Evolutionary conservation across 2,888 invertebrate species (phyloP).

Genomic region (Orchesellides sinensis): DNA sequence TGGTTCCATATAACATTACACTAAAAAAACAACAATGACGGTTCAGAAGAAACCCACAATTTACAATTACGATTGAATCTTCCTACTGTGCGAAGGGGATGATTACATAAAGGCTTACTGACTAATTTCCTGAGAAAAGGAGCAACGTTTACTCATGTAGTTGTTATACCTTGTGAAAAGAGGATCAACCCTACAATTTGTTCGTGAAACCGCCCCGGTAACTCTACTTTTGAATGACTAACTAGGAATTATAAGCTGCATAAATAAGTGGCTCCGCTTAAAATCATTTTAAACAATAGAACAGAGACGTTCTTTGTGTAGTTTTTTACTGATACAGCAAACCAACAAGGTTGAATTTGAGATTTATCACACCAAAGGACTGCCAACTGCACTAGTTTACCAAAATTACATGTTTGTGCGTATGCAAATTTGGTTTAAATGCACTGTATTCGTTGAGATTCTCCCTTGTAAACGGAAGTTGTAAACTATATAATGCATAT

Average conservation of each 20-base stretch:
- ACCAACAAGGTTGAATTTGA: slow-evolving; percentile 10
- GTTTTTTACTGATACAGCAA: neutral
- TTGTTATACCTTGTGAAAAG: slow-evolving; percentile 20
- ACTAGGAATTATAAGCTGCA: slow-evolving; percentile 10
- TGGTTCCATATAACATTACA: neutral
- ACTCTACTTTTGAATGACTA: slow-evolving; percentile 51
- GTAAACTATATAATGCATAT: no score
- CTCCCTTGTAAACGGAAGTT: no score
- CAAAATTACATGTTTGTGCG: no score
- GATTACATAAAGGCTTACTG: slow-evolving; percentile 50
- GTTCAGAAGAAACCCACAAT: slow-evolving; percentile 51
- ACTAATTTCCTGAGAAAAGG: slow-evolving; percentile 51
- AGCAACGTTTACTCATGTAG: slow-evolving; percentile 43
- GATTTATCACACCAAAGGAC: no score
- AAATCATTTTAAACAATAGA: slow-evolving; percentile 7
- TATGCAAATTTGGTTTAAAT: no score
- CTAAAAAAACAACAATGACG: slow-evolving; percentile 50
- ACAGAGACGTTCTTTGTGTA: no score
- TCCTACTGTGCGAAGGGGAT: slow-evolving; percentile 38
- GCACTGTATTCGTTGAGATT: no score
- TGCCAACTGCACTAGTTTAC: slow-evolving; percentile 4
- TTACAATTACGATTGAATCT: slow-evolving; percentile 59
- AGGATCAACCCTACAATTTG: slow-evolving; percentile 55
- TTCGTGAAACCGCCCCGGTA: slow-evolving; percentile 56
- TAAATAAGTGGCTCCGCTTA: neutral